Evolutionary conservation across 2,797 vertebrate species (phyloP).

Genomic region (Sus cebifrons): DNA sequence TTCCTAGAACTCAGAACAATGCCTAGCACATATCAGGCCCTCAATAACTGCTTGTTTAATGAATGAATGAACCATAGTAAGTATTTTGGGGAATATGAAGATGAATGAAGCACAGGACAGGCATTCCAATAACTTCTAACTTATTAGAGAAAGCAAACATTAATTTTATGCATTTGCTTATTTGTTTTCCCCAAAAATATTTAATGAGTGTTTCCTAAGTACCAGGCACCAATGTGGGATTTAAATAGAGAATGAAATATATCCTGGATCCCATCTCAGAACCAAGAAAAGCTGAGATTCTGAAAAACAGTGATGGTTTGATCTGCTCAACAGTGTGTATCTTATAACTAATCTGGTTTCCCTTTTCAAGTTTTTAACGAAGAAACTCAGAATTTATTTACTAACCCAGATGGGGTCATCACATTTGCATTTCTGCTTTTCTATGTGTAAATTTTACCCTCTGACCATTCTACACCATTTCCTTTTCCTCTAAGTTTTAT

Average conservation of each 20-base stretch:
- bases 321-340: neutral
- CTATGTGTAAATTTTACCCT: neutral
- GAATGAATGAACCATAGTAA: conserved; percentile 11
- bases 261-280: neutral
- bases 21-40: neutral
- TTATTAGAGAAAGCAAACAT: conserved; percentile 49
- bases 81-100: neutral
- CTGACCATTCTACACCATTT: neutral
- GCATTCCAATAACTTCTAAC: conserved; percentile 27
- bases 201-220: conserved; percentile 52
- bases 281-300: neutral
- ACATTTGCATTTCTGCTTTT: neutral
- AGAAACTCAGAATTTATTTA: neutral
- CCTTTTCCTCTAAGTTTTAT: conserved; percentile 18
- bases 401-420: neutral
- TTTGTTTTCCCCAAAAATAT: conserved; percentile 62
- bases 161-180: conserved; percentile 35
- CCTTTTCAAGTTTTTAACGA: conserved; percentile 2
- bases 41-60: conserved; percentile 23
- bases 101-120: neutral
- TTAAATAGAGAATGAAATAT: conserved; percentile 20
- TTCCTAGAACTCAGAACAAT: neutral
- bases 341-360: neutral
- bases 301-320: conserved; percentile 1
- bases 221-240: neutral